These are phyloP conservation scores for Opisthograptis luteolata DNA, from an alignment of 2,888 invertebrate species.

Conservation along the genomic window DNA sequence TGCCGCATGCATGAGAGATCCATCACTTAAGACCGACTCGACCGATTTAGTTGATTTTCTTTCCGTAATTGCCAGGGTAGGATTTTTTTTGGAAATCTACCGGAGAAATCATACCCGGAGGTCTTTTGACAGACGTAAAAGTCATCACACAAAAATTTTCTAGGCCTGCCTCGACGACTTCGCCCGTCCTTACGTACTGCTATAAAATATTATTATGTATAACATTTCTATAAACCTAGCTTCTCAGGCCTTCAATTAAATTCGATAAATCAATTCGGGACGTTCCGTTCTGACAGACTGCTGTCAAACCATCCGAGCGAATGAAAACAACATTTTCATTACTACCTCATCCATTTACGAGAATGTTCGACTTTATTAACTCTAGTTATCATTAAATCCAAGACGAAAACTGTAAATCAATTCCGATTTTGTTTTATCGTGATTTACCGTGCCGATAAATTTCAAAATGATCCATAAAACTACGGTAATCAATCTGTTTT, in stretches of 20 bases:
- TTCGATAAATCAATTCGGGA: slow-evolving; percentile 1
- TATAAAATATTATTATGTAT: no score
- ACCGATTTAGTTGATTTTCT: no score
- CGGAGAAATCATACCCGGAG: no score
- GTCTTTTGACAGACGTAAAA: no score
- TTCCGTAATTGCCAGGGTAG: no score
- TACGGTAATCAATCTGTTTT: slow-evolving; percentile 41
- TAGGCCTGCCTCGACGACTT: no score
- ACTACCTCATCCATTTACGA: slow-evolving; percentile 38
- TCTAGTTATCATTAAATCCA: slow-evolving; percentile 48
- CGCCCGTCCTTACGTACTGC: no score
- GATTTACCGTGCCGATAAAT: slow-evolving; percentile 45
- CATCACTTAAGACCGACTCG: no score
- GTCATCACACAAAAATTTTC: no score
- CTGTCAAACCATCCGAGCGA: neutral
- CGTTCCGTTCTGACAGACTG: neutral
- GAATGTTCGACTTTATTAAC: slow-evolving; percentile 46
- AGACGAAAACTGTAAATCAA: slow-evolving; percentile 40
- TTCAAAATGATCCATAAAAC: slow-evolving; percentile 42
- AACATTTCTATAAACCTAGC: no score
- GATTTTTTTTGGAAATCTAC: no score
- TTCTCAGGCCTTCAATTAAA: neutral
- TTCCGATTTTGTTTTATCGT: slow-evolving; percentile 41
- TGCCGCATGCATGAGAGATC: no score
- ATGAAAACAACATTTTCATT: slow-evolving; percentile 23